Base-by-base conservation (phyloP, 1,140 invertebrate species). In the Ectropis grisescens region DNA sequence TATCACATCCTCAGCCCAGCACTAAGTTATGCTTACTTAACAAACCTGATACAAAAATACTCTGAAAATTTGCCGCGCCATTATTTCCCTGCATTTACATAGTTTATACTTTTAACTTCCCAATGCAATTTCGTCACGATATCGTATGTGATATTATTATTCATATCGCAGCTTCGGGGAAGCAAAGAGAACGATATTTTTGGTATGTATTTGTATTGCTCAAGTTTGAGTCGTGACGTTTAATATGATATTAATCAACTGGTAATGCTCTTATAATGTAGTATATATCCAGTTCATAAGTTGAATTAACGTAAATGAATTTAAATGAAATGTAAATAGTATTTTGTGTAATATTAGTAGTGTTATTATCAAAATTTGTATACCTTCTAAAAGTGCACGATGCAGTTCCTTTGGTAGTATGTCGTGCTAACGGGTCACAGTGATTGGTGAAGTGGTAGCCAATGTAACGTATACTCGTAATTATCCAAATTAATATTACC, bases 401-500 rank as follows among this genome's bases (percentile, higher is more conserved):
- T 62, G 75, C 66, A 81, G 76, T 81, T 81, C 76, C 76, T 81
- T 62, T 69, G 37, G 54, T 78, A 76, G 72, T 72, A 58, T 33
- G 60, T 72, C 71, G 71, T 75, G 71, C 74, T 64, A 41, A 58
- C 52, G 66, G 61, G 52, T 60, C 67, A 58, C 61, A 60, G n/a
- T n/a, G 41, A 54, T 68, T 53, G 58, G 62, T 54, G 54, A 55
- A 41, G 48, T 60, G 62, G 52, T 26, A 26, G 24, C 24, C 10
- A 26, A 26, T 26, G 19, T 9, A 22, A 22, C 9, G 19, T n/a
- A n/a, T n/a, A n/a, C n/a, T n/a, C 8, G 8, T 19, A 19, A 19
- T 19, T 19, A 8, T 3, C 16, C 3, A 4, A 19, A 19, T 19
- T 3, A 19, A 19, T 19, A 19, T 19, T n/a, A n/a, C n/a, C 16